Conservation (phyloP, 2,113 vertebrate genomes). For the Morone chrysops region DNA sequence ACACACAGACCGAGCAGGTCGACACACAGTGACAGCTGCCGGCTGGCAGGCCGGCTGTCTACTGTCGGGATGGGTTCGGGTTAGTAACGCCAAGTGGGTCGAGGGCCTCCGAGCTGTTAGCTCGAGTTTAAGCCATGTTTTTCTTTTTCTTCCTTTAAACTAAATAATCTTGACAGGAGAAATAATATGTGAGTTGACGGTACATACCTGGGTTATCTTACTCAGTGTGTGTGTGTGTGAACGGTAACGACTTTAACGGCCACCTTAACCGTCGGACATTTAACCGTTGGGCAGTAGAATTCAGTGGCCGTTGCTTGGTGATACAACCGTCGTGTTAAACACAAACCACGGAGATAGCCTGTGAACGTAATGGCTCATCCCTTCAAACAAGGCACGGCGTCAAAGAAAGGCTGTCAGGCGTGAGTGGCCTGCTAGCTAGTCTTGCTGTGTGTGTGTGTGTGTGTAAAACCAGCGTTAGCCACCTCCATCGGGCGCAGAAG, state of each 20-base stretch:
- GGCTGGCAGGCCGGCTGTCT: background rate
- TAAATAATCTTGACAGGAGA: background rate
- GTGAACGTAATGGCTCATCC: slow-evolving; percentile 35
- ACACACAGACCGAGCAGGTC: too few relatives aligned
- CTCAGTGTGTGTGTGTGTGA: background rate
- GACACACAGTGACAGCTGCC: rapidly evolving
- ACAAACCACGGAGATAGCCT: background rate
- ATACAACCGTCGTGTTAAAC: background rate
- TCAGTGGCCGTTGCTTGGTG: background rate
- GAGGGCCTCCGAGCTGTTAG: background rate
- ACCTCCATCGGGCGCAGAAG: background rate
- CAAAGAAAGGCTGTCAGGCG: slow-evolving; percentile 29
- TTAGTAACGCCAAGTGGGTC: background rate
- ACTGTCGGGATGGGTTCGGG: rapidly evolving
- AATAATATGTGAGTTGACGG: background rate
- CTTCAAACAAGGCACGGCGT: slow-evolving; percentile 10
- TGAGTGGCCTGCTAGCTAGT: slow-evolving; percentile 39
- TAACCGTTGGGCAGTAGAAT: background rate
- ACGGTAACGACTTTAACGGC: background rate
- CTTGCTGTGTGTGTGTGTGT: background rate
- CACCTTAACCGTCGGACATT: background rate
- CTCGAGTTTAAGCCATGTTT: slow-evolving; percentile 2
- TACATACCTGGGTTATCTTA: background rate
- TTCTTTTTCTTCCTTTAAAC: background rate
- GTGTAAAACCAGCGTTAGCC: background rate